phyloP scores from a whole-genome alignment of 1,140 invertebrate genomes.

The Magallana ariakensis region DNA sequence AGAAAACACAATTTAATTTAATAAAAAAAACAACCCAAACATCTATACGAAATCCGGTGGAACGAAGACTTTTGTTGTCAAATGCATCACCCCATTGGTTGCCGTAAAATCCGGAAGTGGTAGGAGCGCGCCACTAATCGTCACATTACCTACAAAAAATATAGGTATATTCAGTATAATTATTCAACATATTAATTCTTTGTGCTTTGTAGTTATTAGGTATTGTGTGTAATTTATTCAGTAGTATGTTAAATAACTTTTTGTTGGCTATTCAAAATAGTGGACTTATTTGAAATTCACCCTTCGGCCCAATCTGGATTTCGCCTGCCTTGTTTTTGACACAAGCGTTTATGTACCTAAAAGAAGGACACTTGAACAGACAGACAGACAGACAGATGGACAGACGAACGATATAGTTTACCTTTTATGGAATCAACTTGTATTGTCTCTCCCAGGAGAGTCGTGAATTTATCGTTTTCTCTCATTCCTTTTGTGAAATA shows the following conservation, averaged over 20 bases:
- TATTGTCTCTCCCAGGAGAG: constrained; percentile 36
- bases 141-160: constrained; percentile 46
- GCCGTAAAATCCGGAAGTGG: constrained; percentile 41
- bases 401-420: neutral
- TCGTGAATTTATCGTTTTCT: constrained; percentile 13
- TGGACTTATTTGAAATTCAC: too few relatives aligned
- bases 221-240: too few relatives aligned
- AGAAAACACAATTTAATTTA: neutral
- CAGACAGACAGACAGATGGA: too few relatives aligned
- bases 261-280: too few relatives aligned
- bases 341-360: too few relatives aligned
- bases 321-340: too few relatives aligned
- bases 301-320: too few relatives aligned
- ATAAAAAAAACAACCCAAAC: neutral
- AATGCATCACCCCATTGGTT: constrained; percentile 52
- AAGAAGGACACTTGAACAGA: too few relatives aligned
- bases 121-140: constrained; percentile 36
- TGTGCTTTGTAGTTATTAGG: too few relatives aligned
- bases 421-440: neutral
- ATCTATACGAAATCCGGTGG: constrained; percentile 25
- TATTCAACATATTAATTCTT: too few relatives aligned
- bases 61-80: constrained; percentile 45
- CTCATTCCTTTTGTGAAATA: constrained; percentile 46
- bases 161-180: too few relatives aligned
- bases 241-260: too few relatives aligned